Evolutionary conservation across 2,888 invertebrate species (phyloP), one percentile per base, ranked within the genome.

Genomic region (Copidosoma aretas): DNA sequence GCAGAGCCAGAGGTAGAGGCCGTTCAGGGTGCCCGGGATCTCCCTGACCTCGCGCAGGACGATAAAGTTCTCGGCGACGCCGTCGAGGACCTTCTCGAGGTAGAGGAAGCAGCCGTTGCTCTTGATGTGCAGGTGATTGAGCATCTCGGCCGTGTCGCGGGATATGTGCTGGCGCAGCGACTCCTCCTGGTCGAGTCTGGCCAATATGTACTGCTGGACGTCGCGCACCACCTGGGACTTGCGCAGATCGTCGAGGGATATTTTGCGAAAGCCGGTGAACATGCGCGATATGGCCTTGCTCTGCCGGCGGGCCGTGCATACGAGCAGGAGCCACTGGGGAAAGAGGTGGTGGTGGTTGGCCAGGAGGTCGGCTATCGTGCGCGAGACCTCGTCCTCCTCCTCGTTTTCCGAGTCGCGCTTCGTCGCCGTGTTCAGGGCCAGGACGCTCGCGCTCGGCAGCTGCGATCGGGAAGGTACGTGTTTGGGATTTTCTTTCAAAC

Each of bases 81-180:
- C 97, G 77, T 97, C 96, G 57, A 97, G 83, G 0, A 96, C 88
- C 85, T 94, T 93, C 80, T 94, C 94, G 72, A 95, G 83, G 77
- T 95, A 95, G 4, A 95, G 86, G 73, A 95, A 90, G 77, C 95
- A 95, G 0, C 97, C 98, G 79, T 97, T 97, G 80, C 95, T 95
- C 84, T 98, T 98, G 76, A 98, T 97, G 79, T 97, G 92, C 52
- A 98, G 86, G 79, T 97, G 96, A 84, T 98, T 97, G 3, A 98
- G 85, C 84, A 96, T 95, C 74, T 97, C 97, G 0, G 97, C 97
- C 0, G 97, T 97, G 79, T 94, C 94, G 66, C 92, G 87, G 53
- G 94, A 95, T 71, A 97, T 91, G 78, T 97, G 95, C 71, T 94
- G 94, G 49, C 94, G 87, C 12, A 97, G 87, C 39, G 92, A 89